A percentile compares a stretch with the other conserved stretches of the same genome.
Conservation (phyloP, 2,888 invertebrate species). For the Acanthococcus lagerstroemiae region DNA sequence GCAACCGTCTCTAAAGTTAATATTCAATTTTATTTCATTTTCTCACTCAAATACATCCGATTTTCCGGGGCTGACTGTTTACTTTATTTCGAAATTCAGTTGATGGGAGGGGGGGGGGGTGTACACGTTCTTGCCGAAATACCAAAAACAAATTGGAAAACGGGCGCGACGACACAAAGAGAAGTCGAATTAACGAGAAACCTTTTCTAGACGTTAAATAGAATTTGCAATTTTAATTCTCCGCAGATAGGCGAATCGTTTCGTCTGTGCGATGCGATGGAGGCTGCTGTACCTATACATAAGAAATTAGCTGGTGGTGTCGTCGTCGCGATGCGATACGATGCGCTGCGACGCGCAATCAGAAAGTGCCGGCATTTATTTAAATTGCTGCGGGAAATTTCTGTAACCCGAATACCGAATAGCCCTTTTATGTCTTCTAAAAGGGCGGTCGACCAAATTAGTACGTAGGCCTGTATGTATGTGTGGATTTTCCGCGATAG, state of each 20-base stretch:
- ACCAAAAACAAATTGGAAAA: too few species aligned
- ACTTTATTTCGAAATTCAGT: too few species aligned
- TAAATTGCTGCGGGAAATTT: background rate
- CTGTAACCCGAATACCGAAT: background rate
- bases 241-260: background rate
- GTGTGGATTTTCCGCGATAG: background rate
- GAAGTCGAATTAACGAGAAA: background rate
- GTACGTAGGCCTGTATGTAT: background rate
- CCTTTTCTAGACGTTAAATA: background rate
- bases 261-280: background rate
- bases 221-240: background rate
- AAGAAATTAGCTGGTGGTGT: too few species aligned
- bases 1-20: too few species aligned
- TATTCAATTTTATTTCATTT: too few species aligned
- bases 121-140: too few species aligned
- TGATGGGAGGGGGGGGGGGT: too few species aligned
- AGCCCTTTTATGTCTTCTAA: background rate
- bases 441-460: background rate
- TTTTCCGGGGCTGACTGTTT: too few species aligned
- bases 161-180: too few species aligned
- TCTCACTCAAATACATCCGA: too few species aligned
- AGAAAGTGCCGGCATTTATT: background rate
- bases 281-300: too few species aligned
- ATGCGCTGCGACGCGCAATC: too few species aligned
- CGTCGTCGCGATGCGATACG: background rate